These are phyloP conservation scores for Mycalesis mineus DNA, from an alignment of 2,888 invertebrate genomes.

Conservation along the genomic window DNA sequence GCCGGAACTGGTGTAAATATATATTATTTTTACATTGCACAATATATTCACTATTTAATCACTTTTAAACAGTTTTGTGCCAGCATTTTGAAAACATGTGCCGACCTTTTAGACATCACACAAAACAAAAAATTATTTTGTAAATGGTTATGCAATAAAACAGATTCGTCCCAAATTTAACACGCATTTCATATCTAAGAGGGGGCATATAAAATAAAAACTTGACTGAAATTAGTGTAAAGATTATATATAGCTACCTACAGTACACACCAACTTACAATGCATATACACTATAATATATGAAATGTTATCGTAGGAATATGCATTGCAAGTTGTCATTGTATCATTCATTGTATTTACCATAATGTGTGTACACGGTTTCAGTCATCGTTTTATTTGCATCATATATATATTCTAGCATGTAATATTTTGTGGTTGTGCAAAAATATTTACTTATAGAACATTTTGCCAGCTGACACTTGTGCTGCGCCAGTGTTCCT, in stretches of 20 bases:
- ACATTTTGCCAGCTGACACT: slow-evolving; percentile 9
- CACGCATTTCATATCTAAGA: slow-evolving; percentile 34
- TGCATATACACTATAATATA: neutral
- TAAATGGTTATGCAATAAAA: slow-evolving; percentile 7
- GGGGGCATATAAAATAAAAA: slow-evolving; percentile 36
- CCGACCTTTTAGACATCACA: slow-evolving; percentile 40
- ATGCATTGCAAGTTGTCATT: neutral
- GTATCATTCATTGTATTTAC: neutral
- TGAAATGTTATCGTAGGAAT: neutral
- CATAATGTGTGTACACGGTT: slow-evolving; percentile 17
- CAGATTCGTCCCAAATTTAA: slow-evolving; percentile 12
- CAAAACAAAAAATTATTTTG: slow-evolving; percentile 16
- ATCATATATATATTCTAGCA: slow-evolving; percentile 23
- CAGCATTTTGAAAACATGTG: slow-evolving; percentile 38
- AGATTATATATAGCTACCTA: slow-evolving; percentile 5
- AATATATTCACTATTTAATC: slow-evolving; percentile 56
- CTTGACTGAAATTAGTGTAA: slow-evolving; percentile 48
- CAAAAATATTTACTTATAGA: slow-evolving; percentile 8
- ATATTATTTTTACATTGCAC: slow-evolving; percentile 68
- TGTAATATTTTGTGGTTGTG: slow-evolving; percentile 20
- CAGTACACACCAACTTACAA: neutral
- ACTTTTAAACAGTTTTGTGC: slow-evolving; percentile 40
- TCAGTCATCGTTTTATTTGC: slow-evolving; percentile 30
- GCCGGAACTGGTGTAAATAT: slow-evolving; percentile 94
- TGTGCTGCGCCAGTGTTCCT: slow-evolving; percentile 3